These are phyloP conservation scores for Eueremaeus valkanovi DNA, from an alignment of 2,888 invertebrate species.

Conservation along the genomic window DNA sequence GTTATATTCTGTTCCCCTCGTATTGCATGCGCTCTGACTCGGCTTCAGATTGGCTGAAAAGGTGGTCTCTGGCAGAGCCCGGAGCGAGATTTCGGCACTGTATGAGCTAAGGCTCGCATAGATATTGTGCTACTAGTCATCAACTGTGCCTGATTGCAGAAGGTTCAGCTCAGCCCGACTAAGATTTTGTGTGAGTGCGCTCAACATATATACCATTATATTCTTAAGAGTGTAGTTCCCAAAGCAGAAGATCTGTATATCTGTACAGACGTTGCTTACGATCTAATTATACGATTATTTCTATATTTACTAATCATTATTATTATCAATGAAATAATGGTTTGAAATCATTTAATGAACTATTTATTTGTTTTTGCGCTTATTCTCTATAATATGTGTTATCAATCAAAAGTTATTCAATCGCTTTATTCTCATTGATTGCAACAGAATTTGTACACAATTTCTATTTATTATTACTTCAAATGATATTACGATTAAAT, in stretches of 20 bases:
- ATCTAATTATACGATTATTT: constrained; percentile 17
- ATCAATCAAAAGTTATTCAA: background rate
- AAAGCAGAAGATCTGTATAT: too few species aligned
- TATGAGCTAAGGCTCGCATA: background rate
- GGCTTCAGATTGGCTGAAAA: constrained; percentile 26
- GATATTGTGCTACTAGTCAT: constrained; percentile 35
- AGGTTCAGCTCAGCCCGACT: constrained; percentile 2
- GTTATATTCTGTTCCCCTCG: background rate
- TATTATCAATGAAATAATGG: background rate
- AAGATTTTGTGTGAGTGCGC: background rate
- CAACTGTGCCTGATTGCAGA: constrained; percentile 21
- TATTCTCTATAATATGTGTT: background rate
- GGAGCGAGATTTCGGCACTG: constrained; percentile 25
- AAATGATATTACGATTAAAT: background rate
- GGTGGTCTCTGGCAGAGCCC: constrained; percentile 32
- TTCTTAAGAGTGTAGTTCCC: too few species aligned
- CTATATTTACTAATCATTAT: too few species aligned
- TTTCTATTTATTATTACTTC: background rate
- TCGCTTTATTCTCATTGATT: background rate
- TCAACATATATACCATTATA: background rate
- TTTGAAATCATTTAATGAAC: background rate
- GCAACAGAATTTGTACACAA: background rate
- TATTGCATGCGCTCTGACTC: constrained; percentile 32
- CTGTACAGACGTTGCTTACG: background rate
- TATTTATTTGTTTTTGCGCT: background rate